phyloP scores from a whole-genome alignment of 2,797 vertebrate species.

The Aplochiton taeniatus region DNA sequence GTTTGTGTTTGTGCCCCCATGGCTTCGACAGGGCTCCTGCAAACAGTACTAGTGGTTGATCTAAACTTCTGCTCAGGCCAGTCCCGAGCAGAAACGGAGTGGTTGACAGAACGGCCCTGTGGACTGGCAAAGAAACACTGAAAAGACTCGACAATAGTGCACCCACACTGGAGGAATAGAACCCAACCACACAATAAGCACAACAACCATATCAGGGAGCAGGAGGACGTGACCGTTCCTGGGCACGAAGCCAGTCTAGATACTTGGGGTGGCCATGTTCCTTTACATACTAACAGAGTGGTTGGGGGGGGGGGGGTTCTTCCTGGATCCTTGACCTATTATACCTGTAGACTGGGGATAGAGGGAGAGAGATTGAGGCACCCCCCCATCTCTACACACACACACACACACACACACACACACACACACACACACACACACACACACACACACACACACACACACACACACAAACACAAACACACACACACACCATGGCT shows the following conservation, averaged over 20 bases:
- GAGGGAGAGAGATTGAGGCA: neutral
- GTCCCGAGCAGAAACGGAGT: conserved; percentile 33
- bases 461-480: no score
- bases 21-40: neutral
- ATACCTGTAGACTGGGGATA: no score
- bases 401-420: no score
- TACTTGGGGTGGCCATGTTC: no score
- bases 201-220: conserved; percentile 23
- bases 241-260: no score
- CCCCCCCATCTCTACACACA: no score
- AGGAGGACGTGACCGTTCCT: neutral
- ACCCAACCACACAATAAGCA: conserved; percentile 36
- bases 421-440: no score
- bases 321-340: no score
- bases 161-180: conserved; percentile 35
- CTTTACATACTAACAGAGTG: neutral
- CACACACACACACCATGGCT: no score
- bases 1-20: neutral
- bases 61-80: conserved; percentile 26
- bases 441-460: no score
- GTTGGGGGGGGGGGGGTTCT: neutral
- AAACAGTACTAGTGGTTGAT: conserved; percentile 44
- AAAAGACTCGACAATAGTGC: conserved; percentile 41
- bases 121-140: conserved; percentile 25
- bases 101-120: conserved; percentile 25